Base-by-base conservation (phyloP, 2,113 vertebrate genomes). In the Galbula dea region DNA sequence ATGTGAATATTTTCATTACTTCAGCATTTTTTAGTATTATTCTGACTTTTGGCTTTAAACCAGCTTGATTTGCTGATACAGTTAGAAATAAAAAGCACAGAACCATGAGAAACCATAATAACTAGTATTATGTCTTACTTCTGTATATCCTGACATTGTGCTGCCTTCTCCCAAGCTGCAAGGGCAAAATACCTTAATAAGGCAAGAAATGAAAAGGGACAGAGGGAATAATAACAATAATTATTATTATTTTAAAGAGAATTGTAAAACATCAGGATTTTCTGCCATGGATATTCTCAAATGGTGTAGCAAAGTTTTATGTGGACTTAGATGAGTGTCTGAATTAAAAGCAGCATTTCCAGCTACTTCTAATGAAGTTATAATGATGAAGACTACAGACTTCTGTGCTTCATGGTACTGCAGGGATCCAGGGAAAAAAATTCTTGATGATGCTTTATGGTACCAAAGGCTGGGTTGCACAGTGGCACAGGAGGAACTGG, bases 301-400 rank as follows among this genome's bases (percentile, higher is more conserved):
- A 71, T 79, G 0, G 0, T 67, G 6, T 84, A 49, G 62, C 29
- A 67, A 48, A 68, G 3, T 1, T 41, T 63, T 82, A 26, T 67
- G 13, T 13, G 66, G 54, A 81, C 69, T 68, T 62, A 45, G 41
- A 34, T 34, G 30, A 45, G 18, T 68, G 68, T 32, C 36, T 84
- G 61, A 92, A 62, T 74, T 63, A 46, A 51, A 10, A 85, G 11
- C 55, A 88, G 37, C 29, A 18, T 65, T 85, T 89, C 41, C 52
- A 63, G 17, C 41, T 75, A 15, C n/a, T 62, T 82, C 29, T 67
- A 54, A n/a, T 59, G 7, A 63, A 49, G 17, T 63, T 75, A 41
- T 55, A 67, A 19, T 39, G 0, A 24, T 65, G 29, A 77, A 65
- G 26, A 29, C 14, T 55, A 12, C 2, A 12, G 36, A 39, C 20